These are phyloP conservation scores for Gasterosteus aculeatus DNA, from an alignment of 2,113 vertebrate genomes.

Conservation along the genomic window DNA sequence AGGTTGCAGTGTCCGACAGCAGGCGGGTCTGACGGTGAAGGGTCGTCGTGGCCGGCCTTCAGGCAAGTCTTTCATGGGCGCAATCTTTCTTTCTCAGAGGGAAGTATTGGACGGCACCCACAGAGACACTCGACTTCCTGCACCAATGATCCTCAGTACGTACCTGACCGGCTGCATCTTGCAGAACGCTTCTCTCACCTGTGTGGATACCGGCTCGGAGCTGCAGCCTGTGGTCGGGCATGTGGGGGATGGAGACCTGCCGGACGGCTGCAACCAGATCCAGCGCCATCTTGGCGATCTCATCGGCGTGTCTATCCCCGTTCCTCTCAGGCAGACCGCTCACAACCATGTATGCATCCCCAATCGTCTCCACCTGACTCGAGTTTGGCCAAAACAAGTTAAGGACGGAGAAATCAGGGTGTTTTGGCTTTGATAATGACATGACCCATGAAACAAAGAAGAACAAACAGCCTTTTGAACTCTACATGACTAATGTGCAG, in stretches of 20 bases:
- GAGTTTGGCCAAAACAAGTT: not conserved
- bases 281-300: conserved; percentile 91
- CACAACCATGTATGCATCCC: conserved; percentile 92
- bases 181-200: conserved; percentile 68
- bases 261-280: conserved; percentile 88
- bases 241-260: conserved; percentile 88
- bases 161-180: not conserved
- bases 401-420: not conserved
- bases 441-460: not conserved
- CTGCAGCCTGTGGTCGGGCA: conserved; percentile 83
- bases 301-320: conserved; percentile 82
- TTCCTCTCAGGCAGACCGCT: conserved; percentile 90
- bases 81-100: not conserved
- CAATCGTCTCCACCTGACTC: conserved; percentile 88
- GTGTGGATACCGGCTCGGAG: conserved; percentile 89
- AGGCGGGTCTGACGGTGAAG: too few species aligned
- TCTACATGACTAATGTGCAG: too few species aligned
- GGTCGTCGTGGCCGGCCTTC: too few species aligned
- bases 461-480: not conserved
- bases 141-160: not conserved
- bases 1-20: too few species aligned
- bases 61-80: too few species aligned
- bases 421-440: not conserved
- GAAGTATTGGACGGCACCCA: not conserved
- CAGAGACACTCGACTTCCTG: not conserved